Conservation (phyloP, 2,113 vertebrate species). For the Perognathus longimembris region DNA sequence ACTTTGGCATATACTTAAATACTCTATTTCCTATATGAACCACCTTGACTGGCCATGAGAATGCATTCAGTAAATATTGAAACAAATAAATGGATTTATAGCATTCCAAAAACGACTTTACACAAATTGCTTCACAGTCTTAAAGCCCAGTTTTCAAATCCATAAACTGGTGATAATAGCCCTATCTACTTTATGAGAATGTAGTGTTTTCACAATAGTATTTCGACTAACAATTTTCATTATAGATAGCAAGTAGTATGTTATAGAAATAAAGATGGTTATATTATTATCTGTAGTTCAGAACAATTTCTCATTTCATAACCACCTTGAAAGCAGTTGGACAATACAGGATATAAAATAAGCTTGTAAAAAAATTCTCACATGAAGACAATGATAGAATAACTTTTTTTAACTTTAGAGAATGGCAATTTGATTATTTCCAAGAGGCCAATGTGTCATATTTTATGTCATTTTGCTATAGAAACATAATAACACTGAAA, state of each 20-base stretch:
- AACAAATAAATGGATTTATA: neutral
- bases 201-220: neutral
- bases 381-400: neutral
- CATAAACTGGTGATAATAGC: neutral
- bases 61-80: neutral
- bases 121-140: neutral
- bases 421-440: slow-evolving; percentile 7
- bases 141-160: neutral
- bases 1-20: neutral
- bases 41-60: neutral
- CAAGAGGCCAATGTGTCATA: neutral
- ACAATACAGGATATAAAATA: neutral
- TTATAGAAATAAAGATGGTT: neutral
- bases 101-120: neutral
- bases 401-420: neutral
- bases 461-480: slow-evolving; percentile 16
- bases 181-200: neutral
- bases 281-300: neutral
- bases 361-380: neutral
- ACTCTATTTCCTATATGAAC: neutral
- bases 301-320: neutral
- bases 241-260: neutral
- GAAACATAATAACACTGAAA: neutral
- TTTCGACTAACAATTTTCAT: slow-evolving; percentile 14
- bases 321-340: neutral